Percentiles rank a stretch among this genome's conserved stretches.
Conservation (phyloP, 2,113 vertebrate species). For the Acanthisitta chloris region DNA sequence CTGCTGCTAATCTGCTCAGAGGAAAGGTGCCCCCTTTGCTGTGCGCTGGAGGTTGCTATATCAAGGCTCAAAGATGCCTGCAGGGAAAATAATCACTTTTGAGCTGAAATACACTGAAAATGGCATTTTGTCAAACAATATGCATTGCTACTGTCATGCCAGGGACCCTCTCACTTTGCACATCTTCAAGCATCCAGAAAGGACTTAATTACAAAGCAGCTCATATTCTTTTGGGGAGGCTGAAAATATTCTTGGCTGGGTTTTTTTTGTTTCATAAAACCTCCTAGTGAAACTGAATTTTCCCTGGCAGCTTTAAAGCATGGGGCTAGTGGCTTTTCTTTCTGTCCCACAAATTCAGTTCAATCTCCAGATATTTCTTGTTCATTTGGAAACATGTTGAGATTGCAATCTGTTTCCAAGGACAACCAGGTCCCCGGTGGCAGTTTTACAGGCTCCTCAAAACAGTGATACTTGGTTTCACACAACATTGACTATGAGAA, state of each 20-base stretch:
- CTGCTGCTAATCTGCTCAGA: neutral
- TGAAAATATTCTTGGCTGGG: neutral
- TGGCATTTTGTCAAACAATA: constrained; percentile 1
- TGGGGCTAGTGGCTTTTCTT: neutral
- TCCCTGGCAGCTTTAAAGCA: neutral
- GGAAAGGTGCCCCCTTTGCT: neutral
- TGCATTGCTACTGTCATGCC: neutral
- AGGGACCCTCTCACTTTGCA: neutral
- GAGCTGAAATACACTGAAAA: neutral
- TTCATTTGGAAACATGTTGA: neutral
- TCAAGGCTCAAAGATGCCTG: neutral
- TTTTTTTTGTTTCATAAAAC: neutral
- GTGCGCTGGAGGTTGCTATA: neutral
- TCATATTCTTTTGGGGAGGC: neutral
- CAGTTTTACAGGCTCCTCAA: neutral
- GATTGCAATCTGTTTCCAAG: constrained; percentile 21
- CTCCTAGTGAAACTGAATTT: neutral
- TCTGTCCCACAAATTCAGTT: neutral
- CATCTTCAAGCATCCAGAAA: neutral
- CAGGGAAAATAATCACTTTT: constrained; percentile 3
- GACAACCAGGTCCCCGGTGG: neutral
- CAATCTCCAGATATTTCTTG: constrained; percentile 8
- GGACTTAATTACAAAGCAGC: neutral
- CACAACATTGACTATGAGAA: neutral
- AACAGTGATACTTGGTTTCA: neutral